Conservation (phyloP, 2,797 vertebrate genomes). For the Poeciliopsis presidionis region DNA sequence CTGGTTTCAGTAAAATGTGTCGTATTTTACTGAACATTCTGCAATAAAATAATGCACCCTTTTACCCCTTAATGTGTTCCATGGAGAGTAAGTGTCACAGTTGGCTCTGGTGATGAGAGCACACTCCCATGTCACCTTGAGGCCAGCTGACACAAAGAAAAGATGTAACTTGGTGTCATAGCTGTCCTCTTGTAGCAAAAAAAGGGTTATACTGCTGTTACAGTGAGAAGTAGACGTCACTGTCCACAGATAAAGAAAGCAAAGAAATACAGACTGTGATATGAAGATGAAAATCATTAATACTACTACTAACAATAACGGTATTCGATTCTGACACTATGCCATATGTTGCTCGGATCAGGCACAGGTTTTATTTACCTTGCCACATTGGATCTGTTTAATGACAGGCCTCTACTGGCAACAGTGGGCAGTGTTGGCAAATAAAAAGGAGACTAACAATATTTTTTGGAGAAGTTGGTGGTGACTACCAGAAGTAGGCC, state of each 20-base stretch:
- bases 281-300: slow-evolving; percentile 18
- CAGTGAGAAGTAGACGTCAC: slow-evolving; percentile 43
- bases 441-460: too few relatives aligned
- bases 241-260: slow-evolving; percentile 25
- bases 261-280: slow-evolving; percentile 10
- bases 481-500: too few relatives aligned
- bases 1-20: slow-evolving; percentile 61
- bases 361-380: too few relatives aligned
- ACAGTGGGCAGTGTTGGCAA: too few relatives aligned
- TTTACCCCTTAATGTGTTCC: slow-evolving; percentile 77
- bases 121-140: slow-evolving; percentile 79
- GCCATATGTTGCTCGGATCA: neutral
- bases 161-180: slow-evolving; percentile 68
- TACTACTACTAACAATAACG: neutral
- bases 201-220: slow-evolving; percentile 41
- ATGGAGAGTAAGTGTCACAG: slow-evolving; percentile 73
- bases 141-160: slow-evolving; percentile 71
- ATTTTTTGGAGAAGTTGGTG: too few relatives aligned
- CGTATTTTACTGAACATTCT: slow-evolving; percentile 72
- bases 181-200: slow-evolving; percentile 40
- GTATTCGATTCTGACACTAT: neutral
- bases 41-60: slow-evolving; percentile 40
- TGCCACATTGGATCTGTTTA: too few relatives aligned
- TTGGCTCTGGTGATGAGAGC: slow-evolving; percentile 65
- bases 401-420: too few relatives aligned